Percentiles rank a stretch among this genome's conserved stretches.
phyloP scores from a whole-genome alignment of 2,797 vertebrate genomes.

The Pseudochirops cupreus region DNA sequence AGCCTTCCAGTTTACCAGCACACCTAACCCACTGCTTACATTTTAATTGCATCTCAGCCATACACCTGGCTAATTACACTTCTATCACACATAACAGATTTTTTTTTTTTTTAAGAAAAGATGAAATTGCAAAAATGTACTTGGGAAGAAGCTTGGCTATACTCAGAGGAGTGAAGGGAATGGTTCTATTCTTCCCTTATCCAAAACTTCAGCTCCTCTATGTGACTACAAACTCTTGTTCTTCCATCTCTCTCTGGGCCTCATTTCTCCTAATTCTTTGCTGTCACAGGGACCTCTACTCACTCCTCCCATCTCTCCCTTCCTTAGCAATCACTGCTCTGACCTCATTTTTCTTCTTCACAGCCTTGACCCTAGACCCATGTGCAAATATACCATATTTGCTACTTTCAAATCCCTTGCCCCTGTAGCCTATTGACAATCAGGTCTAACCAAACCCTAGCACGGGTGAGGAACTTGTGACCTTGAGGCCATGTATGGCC shows the following conservation, averaged over 20 bases:
- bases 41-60: neutral
- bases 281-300: neutral
- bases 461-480: no score
- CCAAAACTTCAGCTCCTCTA: neutral
- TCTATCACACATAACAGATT: neutral
- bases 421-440: no score
- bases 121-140: neutral
- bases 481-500: no score
- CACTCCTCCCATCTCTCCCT: neutral
- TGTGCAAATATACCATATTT: neutral
- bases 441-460: no score
- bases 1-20: neutral
- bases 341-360: neutral
- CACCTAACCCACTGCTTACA: neutral
- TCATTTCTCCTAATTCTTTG: neutral
- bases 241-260: neutral
- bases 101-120: neutral
- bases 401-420: no score
- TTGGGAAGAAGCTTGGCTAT: neutral
- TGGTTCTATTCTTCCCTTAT: neutral
- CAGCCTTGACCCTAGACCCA: neutral
- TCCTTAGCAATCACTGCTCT: neutral
- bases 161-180: neutral
- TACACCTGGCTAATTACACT: neutral
- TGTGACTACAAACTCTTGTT: neutral